phyloP scores from a whole-genome alignment of 2,113 vertebrate species.

The Litocranius walleri region DNA sequence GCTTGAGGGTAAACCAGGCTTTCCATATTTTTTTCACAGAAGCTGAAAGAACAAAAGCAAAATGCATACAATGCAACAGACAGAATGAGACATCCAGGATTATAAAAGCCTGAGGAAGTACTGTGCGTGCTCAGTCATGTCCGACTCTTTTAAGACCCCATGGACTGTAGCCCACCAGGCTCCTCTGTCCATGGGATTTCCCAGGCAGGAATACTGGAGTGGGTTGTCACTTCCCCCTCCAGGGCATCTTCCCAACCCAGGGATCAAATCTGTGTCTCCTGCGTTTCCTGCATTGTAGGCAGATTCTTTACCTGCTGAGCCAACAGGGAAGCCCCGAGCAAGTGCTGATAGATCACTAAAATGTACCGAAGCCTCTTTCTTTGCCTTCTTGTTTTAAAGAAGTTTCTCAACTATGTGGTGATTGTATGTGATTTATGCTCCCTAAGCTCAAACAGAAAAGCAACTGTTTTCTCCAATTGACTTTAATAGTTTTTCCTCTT shows the following conservation, averaged over 20 bases:
- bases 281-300: neutral
- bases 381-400: slow-evolving; percentile 31
- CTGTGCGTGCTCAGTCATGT: neutral
- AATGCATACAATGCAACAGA: neutral
- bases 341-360: neutral
- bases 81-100: neutral
- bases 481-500: neutral
- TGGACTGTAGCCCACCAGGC: neutral
- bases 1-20: neutral
- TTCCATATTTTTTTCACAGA: neutral
- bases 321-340: neutral
- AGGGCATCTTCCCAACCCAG: neutral
- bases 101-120: neutral
- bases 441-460: neutral
- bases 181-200: neutral
- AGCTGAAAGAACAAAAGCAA: slow-evolving; percentile 33
- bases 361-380: neutral
- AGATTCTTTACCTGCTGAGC: neutral
- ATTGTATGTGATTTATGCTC: neutral
- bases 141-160: neutral
- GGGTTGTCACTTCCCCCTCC: neutral
- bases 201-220: neutral
- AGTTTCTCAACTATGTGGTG: neutral
- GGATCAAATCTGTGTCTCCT: neutral
- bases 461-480: neutral